Evolutionary conservation across 2,797 vertebrate species (phyloP), one percentile per base, ranked within the genome.

Genomic region (Trematomus bernacchii): DNA sequence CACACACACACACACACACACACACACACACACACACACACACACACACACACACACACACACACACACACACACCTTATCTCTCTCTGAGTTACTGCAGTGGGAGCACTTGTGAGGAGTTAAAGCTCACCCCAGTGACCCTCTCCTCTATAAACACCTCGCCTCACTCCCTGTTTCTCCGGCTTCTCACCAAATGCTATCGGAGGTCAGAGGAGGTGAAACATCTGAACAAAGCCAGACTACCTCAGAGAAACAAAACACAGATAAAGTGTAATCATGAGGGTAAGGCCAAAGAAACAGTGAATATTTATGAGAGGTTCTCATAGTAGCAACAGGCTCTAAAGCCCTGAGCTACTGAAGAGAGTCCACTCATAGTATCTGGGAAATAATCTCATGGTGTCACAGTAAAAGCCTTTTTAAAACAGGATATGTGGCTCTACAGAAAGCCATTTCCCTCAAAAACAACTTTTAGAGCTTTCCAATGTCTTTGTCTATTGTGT

Each of bases 11-110:
- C 61, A 54, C 43, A 16, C 51, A 42, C 74, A 84, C 53, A 70
- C 40, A 42, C 43, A 37, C 18, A 13, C 61, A 33, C n/a, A 70
- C 43, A 23, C 18, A 4, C 6, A 52, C 52, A 60, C 13, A 66
- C 19, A 67, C 40, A 19, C 15, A 4, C 74, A 84, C 53, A 73
- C 47, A 46, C 43, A 37, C 18, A 13, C 61, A 33, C n/a, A 70
- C 43, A 23, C 23, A 27, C 18, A 4, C 6, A 52, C 52, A 63
- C 13, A 66, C 21, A 66, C 19, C 76, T 86, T 79, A 87, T 91
- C 79, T 82, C 72, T 62, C 77, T 66, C 50, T 73, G 67, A 85
- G 73, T 82, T 77, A 87, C 63, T 84, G 89, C 80, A 60, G 33
- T 48, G 48, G 71, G 83, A 79, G 81, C 60, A 75, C 58, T 77